These are phyloP conservation scores for Hyposoter didymator DNA, from an alignment of 2,888 invertebrate genomes.

Conservation along the genomic window DNA sequence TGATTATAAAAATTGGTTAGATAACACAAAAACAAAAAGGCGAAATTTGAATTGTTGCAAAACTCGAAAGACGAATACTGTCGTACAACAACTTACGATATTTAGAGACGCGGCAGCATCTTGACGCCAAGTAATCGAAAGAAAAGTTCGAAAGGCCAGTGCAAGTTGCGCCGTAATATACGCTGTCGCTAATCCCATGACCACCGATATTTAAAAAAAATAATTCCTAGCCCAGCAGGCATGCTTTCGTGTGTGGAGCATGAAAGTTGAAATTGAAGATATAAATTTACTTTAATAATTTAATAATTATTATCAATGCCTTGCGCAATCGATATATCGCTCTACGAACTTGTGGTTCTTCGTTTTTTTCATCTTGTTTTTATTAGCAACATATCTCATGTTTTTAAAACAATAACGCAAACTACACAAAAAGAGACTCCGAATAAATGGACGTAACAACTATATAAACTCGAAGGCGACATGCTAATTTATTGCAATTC, in stretches of 20 bases:
- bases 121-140: too few relatives aligned
- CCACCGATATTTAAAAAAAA: too few relatives aligned
- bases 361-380: conserved; percentile 14
- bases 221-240: conserved; percentile 12
- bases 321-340: conserved; percentile 25
- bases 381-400: conserved; percentile 10
- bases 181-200: too few relatives aligned
- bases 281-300: conserved; percentile 11
- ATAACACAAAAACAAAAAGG: too few relatives aligned
- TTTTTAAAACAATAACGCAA: conserved; percentile 5
- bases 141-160: too few relatives aligned
- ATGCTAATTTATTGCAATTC: conserved; percentile 59
- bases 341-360: conserved; percentile 12
- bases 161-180: too few relatives aligned
- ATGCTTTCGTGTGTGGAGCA: conserved; percentile 18
- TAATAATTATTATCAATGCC: conserved; percentile 27
- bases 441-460: too few relatives aligned
- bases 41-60: too few relatives aligned
- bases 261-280: conserved; percentile 1
- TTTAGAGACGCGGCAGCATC: too few relatives aligned
- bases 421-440: conserved; percentile 56
- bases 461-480: conserved; percentile 17
- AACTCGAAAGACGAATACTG: too few relatives aligned
- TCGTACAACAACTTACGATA: too few relatives aligned
- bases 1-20: too few relatives aligned